Conservation (phyloP, 2,888 invertebrate genomes). For the Dastarcus helophoroides region DNA sequence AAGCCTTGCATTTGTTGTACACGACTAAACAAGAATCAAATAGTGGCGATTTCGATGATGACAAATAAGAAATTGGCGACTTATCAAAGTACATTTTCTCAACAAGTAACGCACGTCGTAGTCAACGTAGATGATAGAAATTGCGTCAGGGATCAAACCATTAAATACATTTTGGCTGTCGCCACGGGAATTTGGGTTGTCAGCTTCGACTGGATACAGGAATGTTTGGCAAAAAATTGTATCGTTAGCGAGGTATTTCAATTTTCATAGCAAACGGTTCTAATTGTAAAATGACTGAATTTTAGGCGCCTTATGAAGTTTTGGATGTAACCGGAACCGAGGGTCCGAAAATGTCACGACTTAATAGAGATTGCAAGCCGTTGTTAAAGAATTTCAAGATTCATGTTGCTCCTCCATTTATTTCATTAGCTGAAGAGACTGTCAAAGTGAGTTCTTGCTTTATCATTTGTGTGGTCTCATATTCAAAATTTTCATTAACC, state of each 20-base stretch:
- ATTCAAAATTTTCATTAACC: no score
- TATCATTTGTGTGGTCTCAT: no score
- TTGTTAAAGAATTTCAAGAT: slow-evolving; percentile 43
- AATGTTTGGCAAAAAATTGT: slow-evolving; percentile 36
- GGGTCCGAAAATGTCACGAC: slow-evolving; percentile 42
- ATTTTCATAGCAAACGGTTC: background rate
- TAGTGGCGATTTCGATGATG: slow-evolving; percentile 23
- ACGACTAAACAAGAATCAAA: slow-evolving; percentile 25
- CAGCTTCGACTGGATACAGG: slow-evolving; percentile 42
- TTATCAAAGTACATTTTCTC: slow-evolving; percentile 22
- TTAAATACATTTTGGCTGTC: slow-evolving; percentile 46
- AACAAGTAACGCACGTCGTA: slow-evolving; percentile 31
- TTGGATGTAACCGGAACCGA: slow-evolving; percentile 42
- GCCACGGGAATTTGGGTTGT: slow-evolving; percentile 49
- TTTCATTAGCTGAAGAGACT: slow-evolving; percentile 22
- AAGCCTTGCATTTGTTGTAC: slow-evolving; percentile 30
- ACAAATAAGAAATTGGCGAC: slow-evolving; percentile 27
- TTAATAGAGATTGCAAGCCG: slow-evolving; percentile 29
- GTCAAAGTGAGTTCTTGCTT: slow-evolving; percentile 23
- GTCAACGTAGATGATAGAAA: slow-evolving; percentile 27
- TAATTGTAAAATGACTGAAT: slow-evolving; percentile 7
- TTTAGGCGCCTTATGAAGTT: slow-evolving; percentile 42
- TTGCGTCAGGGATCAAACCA: slow-evolving; percentile 30
- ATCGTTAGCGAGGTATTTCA: slow-evolving; percentile 37
- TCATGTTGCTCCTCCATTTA: slow-evolving; percentile 41